Conservation (phyloP, 2,888 invertebrate species). For the Sinhomidia bicolor region DNA sequence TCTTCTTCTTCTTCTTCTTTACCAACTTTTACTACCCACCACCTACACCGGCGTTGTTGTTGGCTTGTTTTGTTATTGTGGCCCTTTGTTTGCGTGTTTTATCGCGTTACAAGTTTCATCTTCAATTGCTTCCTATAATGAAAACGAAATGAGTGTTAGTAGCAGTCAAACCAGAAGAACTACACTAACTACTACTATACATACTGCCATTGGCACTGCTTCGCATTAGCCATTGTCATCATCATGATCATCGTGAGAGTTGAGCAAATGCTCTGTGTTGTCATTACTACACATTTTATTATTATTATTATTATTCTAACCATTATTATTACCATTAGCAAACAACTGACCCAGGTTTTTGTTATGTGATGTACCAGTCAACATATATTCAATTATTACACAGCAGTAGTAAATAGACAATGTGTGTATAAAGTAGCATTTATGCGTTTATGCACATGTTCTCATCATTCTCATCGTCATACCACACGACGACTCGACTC, state of each 20-base stretch:
- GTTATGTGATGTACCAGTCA: too few species aligned
- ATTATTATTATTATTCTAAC: constrained; percentile 17
- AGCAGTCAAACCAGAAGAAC: background rate
- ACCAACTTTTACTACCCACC: background rate
- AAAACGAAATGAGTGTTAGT: constrained; percentile 15
- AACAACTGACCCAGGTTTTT: constrained; percentile 35
- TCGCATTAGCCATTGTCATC: constrained; percentile 26
- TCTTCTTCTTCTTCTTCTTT: background rate
- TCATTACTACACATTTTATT: constrained; percentile 24
- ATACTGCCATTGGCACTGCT: background rate
- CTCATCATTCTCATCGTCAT: constrained; percentile 15
- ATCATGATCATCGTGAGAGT: too few species aligned
- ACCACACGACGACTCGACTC: background rate
- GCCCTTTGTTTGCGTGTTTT: constrained; percentile 31
- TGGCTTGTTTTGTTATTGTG: background rate
- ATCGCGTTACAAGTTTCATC: background rate
- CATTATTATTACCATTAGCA: constrained; percentile 17
- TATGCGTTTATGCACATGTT: constrained; percentile 69
- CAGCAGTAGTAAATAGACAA: background rate
- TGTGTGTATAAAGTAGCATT: background rate
- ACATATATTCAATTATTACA: background rate
- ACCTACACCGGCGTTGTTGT: too few species aligned
- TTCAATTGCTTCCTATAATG: constrained; percentile 24
- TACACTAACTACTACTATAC: background rate
- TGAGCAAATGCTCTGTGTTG: background rate